These are phyloP conservation scores for Amphimallon solstitiale DNA, from an alignment of 2,888 invertebrate species.

Conservation along the genomic window DNA sequence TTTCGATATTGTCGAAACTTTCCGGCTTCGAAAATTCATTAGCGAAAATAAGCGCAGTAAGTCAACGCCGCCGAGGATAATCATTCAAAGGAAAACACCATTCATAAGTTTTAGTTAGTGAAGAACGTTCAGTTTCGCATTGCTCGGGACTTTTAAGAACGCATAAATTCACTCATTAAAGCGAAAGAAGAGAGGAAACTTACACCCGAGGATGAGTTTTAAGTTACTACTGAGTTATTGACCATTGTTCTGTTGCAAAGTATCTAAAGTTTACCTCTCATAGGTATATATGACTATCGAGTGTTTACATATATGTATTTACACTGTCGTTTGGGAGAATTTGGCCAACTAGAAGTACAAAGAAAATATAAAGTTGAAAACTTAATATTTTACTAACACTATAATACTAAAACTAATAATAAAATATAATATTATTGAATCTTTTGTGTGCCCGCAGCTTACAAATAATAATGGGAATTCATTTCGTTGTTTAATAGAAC, in stretches of 20 bases:
- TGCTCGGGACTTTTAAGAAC: conserved; percentile 32
- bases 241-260: conserved; percentile 21
- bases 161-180: conserved; percentile 31
- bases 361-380: no score
- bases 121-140: conserved; percentile 15
- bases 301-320: conserved; percentile 6
- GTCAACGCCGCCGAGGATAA: conserved; percentile 23
- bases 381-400: no score
- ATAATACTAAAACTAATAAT: no score
- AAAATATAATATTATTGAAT: no score
- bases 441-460: no score
- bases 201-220: conserved; percentile 28
- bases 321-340: no score
- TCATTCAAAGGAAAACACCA: conserved; percentile 24
- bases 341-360: no score
- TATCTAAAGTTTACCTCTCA: conserved; percentile 6
- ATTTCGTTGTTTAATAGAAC: no score
- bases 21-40: conserved; percentile 30
- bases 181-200: conserved; percentile 24
- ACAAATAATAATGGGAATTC: no score
- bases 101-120: conserved; percentile 28
- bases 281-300: conserved; percentile 11
- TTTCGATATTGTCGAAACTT: conserved; percentile 32
- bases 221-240: conserved; percentile 33
- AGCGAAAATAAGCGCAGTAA: conserved; percentile 19